These are phyloP conservation scores for Nasonia giraulti DNA, from an alignment of 1,140 invertebrate genomes.

Conservation along the genomic window DNA sequence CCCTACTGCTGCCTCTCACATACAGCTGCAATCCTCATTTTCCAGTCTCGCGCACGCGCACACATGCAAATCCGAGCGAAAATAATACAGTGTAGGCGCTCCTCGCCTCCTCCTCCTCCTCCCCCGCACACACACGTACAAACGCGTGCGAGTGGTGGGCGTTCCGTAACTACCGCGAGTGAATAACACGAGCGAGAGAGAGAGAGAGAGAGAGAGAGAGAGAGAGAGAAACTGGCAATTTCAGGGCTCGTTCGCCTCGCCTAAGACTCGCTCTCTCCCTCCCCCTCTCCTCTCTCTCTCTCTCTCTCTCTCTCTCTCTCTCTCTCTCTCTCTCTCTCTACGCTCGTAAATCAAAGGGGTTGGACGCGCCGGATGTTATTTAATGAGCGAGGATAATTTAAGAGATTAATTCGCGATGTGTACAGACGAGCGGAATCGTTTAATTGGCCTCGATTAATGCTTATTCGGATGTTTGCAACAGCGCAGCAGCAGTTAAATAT, in stretches of 20 bases:
- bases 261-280: neutral
- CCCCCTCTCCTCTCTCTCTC: neutral
- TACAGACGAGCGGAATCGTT: neutral
- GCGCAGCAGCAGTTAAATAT: neutral
- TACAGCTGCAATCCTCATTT: slow-evolving; percentile 35
- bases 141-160: neutral
- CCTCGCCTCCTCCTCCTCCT: no score
- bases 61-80: slow-evolving; percentile 37
- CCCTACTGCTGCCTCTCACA: neutral
- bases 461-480: slow-evolving; percentile 8
- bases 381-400: slow-evolving; percentile 28
- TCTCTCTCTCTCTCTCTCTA: neutral
- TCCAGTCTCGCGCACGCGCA: slow-evolving; percentile 28
- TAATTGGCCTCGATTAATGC: slow-evolving; percentile 31
- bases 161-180: neutral
- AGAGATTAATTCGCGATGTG: slow-evolving; percentile 2
- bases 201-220: neutral
- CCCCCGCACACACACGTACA: neutral
- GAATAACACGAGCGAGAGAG: slow-evolving; percentile 25
- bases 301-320: neutral
- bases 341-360: slow-evolving; percentile 28
- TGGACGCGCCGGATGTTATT: slow-evolving; percentile 14
- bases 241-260: slow-evolving; percentile 40
- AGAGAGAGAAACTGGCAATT: slow-evolving; percentile 19
- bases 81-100: slow-evolving; percentile 34